These are phyloP conservation scores for Drosophila prosaltans DNA, from an alignment of 1,140 invertebrate genomes.

Conservation along the genomic window DNA sequence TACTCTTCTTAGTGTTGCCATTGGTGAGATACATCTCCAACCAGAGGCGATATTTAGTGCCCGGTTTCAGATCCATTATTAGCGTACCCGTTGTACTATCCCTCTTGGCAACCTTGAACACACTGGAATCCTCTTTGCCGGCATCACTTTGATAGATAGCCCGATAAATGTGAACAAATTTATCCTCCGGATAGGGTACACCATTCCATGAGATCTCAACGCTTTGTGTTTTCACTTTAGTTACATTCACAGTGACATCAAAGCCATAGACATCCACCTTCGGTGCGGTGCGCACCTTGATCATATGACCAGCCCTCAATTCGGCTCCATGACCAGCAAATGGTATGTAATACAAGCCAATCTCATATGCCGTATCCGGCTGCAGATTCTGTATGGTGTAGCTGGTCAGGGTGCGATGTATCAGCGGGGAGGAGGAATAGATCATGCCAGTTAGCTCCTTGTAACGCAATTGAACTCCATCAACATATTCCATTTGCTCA, in stretches of 20 bases:
- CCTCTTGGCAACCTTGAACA: constrained; percentile 92
- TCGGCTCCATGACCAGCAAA: constrained; percentile 90
- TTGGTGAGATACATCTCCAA: constrained; percentile 94
- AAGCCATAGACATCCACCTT: constrained; percentile 91
- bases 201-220: constrained; percentile 92
- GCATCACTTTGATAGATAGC: constrained; percentile 91
- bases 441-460: constrained; percentile 89
- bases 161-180: constrained; percentile 95
- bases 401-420: constrained; percentile 88
- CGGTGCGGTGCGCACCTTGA: constrained; percentile 86
- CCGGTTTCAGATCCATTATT: constrained; percentile 90
- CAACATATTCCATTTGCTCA: constrained; percentile 88
- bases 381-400: constrained; percentile 89
- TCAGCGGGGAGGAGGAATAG: constrained; percentile 89
- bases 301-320: constrained; percentile 87
- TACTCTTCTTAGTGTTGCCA: constrained; percentile 93
- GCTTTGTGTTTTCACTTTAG: constrained; percentile 89
- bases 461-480: constrained; percentile 87
- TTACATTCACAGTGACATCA: constrained; percentile 89
- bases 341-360: constrained; percentile 90
- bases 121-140: constrained; percentile 90
- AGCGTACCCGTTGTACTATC: constrained; percentile 89
- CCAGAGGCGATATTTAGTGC: constrained; percentile 93
- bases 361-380: constrained; percentile 89
- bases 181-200: constrained; percentile 93